phyloP scores from a whole-genome alignment of 2,113 vertebrate genomes.

The Nanger granti region DNA sequence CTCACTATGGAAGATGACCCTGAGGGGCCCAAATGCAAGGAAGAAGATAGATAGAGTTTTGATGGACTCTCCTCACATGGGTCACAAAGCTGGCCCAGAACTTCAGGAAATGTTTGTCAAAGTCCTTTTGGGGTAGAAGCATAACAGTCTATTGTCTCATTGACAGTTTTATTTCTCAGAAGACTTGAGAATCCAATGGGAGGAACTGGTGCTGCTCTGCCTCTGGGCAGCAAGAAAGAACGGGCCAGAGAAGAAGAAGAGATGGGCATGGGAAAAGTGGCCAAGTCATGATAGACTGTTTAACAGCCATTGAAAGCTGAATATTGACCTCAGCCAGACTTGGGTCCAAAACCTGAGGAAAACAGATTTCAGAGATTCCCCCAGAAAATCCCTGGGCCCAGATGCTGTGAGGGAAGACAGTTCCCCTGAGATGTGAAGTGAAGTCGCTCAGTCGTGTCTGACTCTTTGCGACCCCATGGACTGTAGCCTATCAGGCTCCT shows the following conservation, averaged over 20 bases:
- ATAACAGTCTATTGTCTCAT: not conserved
- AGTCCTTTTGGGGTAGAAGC: not conserved
- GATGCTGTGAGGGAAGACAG: not conserved
- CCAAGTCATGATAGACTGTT: not conserved
- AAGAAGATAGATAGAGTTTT: not conserved
- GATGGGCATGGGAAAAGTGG: not conserved
- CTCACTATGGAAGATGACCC: not conserved
- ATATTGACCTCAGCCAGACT: not conserved
- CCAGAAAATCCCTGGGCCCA: not conserved
- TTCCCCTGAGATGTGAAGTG: not conserved
- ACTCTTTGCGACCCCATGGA: no score
- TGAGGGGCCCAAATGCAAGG: not conserved
- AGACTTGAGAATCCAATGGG: not conserved
- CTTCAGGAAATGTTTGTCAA: not conserved
- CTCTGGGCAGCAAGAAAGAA: not conserved
- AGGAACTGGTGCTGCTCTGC: not conserved
- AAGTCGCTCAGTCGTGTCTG: no score
- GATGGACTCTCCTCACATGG: not conserved
- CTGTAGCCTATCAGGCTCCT: no score
- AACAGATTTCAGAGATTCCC: not conserved
- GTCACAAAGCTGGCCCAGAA: not conserved
- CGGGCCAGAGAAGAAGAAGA: not conserved
- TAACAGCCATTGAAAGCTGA: not conserved
- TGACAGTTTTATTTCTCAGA: constrained; percentile 6
- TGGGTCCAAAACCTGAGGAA: not conserved